Conservation (phyloP, 2,113 vertebrate genomes). For the Miniopterus natalensis region DNA sequence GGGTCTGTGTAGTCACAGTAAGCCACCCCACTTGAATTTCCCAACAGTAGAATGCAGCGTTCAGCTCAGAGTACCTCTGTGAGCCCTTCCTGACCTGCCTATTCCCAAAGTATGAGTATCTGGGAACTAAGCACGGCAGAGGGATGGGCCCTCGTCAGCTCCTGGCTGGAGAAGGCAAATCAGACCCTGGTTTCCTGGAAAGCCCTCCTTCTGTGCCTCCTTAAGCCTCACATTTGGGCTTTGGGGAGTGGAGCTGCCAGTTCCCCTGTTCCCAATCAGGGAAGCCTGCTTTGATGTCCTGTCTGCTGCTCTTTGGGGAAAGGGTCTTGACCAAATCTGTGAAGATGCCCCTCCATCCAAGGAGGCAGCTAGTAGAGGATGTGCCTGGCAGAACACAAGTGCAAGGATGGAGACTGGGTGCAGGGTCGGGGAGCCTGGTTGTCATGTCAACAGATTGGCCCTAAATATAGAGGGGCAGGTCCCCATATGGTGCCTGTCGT, state of each 20-base stretch:
- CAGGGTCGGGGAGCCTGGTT: conserved; percentile 55
- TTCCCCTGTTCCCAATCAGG: not conserved
- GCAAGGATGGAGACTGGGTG: not conserved
- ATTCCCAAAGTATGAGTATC: not conserved
- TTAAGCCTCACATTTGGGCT: not conserved
- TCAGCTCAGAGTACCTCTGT: not conserved
- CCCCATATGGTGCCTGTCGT: conserved; percentile 31
- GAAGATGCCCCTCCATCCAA: not conserved
- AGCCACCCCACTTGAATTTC: not conserved
- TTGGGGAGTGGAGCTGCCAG: not conserved
- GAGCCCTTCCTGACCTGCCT: not conserved
- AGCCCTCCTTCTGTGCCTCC: not conserved
- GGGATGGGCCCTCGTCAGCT: not conserved
- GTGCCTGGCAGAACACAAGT: not conserved
- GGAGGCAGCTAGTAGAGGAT: not conserved
- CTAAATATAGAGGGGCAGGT: conserved; percentile 49
- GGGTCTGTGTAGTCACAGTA: not conserved
- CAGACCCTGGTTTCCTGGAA: not conserved
- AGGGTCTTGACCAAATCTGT: not conserved
- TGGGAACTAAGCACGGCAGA: not conserved
- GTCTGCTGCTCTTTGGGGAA: not conserved
- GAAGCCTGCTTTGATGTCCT: accelerated
- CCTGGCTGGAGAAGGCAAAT: not conserved
- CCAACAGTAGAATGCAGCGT: not conserved
- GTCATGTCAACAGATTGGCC: conserved; percentile 67